Conservation (phyloP, 2,797 vertebrate species). For the Percopsis omiscomaycus region DNA sequence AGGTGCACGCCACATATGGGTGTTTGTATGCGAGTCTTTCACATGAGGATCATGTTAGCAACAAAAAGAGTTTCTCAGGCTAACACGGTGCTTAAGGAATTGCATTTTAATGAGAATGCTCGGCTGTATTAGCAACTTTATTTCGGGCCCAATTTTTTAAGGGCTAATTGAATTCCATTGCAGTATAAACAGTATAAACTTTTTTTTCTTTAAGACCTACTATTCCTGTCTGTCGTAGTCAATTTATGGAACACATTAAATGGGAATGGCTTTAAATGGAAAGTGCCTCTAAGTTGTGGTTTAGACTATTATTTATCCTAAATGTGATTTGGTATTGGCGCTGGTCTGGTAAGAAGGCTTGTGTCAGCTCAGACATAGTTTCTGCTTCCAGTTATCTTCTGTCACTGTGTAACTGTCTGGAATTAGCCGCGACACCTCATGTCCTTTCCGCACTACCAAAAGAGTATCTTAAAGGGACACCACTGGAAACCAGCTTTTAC, state of each 20-base stretch:
- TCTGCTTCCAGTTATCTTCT: background rate
- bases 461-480: too few relatives aligned
- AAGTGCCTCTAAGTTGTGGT: slow-evolving; percentile 12
- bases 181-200: slow-evolving; percentile 40
- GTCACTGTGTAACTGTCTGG: background rate
- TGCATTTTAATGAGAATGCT: slow-evolving; percentile 26
- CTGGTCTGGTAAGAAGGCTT: background rate
- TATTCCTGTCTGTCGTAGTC: slow-evolving; percentile 30
- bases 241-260: slow-evolving; percentile 23
- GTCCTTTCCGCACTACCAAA: too few relatives aligned
- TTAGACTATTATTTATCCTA: slow-evolving; percentile 3
- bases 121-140: slow-evolving; percentile 26
- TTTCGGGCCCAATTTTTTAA: slow-evolving; percentile 23
- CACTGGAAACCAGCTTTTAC: too few relatives aligned
- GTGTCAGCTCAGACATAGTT: background rate
- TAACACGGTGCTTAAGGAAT: slow-evolving; percentile 21
- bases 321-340: background rate
- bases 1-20: slow-evolving; percentile 22
- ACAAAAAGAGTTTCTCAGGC: slow-evolving; percentile 18
- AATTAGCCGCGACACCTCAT: background rate
- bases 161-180: slow-evolving; percentile 40
- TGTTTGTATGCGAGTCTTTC: slow-evolving; percentile 42
- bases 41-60: slow-evolving; percentile 37
- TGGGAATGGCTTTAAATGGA: slow-evolving; percentile 16
- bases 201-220: slow-evolving; percentile 32